phyloP scores from a whole-genome alignment of 1,140 invertebrate species.

The Pseudomyrmex cubaensis region DNA sequence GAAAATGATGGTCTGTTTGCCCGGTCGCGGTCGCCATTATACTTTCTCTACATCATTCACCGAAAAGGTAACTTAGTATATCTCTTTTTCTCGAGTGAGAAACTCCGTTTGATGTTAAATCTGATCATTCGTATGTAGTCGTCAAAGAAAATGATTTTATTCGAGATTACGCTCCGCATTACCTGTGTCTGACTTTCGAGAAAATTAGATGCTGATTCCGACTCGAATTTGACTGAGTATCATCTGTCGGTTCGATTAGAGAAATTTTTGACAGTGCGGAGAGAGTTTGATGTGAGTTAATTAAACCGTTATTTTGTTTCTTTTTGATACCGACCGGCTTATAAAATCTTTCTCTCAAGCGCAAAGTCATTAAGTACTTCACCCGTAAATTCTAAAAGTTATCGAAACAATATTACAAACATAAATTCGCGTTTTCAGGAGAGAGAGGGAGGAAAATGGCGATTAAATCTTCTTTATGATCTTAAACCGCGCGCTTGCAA shows the following conservation, averaged over 20 bases:
- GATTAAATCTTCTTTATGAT: conserved; percentile 34
- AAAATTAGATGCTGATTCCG: conserved; percentile 27
- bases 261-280: not conserved
- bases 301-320: not conserved
- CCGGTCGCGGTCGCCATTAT: conserved; percentile 19
- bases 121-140: not conserved
- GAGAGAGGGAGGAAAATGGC: not conserved
- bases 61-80: conserved; percentile 1
- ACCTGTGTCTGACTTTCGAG: conserved; percentile 22
- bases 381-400: not conserved
- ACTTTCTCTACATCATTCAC: conserved; percentile 51
- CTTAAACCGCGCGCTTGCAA: conserved; percentile 31
- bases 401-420: not conserved
- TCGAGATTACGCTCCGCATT: conserved; percentile 48
- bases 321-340: not conserved
- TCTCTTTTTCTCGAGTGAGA: conserved; percentile 14
- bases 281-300: conserved; percentile 3
- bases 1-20: conserved; percentile 52
- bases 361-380: not conserved
- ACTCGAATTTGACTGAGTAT: conserved; percentile 5
- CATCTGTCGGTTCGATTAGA: not conserved
- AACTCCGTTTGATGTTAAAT: conserved; percentile 2
- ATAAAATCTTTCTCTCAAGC: no score
- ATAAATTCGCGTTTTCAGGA: not conserved
- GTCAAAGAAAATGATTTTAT: conserved; percentile 32